These are phyloP conservation scores for Philotrypesis tridentata DNA, from an alignment of 1,140 invertebrate genomes.

Conservation along the genomic window DNA sequence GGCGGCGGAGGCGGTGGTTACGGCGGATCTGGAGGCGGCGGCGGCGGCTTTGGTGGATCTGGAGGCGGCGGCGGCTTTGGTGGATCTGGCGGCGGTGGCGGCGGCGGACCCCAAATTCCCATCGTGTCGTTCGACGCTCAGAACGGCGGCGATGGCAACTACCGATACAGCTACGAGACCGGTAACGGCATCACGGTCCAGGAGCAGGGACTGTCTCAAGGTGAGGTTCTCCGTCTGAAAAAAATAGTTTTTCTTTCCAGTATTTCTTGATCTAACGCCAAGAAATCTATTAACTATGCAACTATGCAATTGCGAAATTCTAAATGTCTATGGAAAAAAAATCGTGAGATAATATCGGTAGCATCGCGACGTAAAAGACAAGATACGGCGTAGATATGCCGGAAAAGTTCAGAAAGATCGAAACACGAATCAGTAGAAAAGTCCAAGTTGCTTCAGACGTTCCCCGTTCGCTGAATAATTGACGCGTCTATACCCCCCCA, in stretches of 20 bases:
- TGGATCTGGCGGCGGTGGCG: constrained; percentile 58
- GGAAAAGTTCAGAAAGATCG: too few species aligned
- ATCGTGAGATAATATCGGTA: too few species aligned
- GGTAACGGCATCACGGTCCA: constrained; percentile 78
- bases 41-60: constrained; percentile 51
- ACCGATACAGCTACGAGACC: constrained; percentile 76
- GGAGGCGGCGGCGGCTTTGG: constrained; percentile 61
- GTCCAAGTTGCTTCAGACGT: neutral
- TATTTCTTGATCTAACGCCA: too few species aligned
- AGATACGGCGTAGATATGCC: too few species aligned
- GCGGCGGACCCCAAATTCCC: constrained; percentile 61
- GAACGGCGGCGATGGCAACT: constrained; percentile 73
- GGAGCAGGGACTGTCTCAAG: constrained; percentile 74
- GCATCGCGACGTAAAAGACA: too few species aligned
- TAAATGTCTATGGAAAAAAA: too few species aligned
- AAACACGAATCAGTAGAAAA: neutral
- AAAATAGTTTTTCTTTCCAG: too few species aligned
- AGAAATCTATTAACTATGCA: too few species aligned
- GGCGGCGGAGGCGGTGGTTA: constrained; percentile 46
- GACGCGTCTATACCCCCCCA: neutral
- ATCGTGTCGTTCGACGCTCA: constrained; percentile 75
- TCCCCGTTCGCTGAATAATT: neutral
- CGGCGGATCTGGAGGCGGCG: neutral
- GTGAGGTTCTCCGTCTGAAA: constrained; percentile 47
- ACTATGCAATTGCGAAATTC: too few species aligned